Evolutionary conservation across 2,113 vertebrate genomes (phyloP), one percentile per base, ranked within the genome.

Genomic region (Lucifuga dentata): DNA sequence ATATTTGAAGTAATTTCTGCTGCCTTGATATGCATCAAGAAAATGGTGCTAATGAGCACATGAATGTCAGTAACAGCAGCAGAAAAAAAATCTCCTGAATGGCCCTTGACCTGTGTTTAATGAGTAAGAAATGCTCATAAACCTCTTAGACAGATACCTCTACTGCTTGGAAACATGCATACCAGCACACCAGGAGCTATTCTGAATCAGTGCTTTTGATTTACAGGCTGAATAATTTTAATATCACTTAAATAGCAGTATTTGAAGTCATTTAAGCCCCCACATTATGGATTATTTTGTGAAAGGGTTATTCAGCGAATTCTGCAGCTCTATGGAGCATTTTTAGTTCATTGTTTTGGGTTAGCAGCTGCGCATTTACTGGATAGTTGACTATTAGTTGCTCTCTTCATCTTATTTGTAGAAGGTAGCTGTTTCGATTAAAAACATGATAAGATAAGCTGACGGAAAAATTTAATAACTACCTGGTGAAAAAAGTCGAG

Each of bases 31-130:
- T 57, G 64, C 60, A 61, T 69, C 20, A 84, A 78, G 70, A 68
- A 89, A 86, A 80, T 80, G 65, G 59, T 48, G 39, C 52, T 85
- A 90, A 88, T 82, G 81, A 88, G 86, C 55, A 50, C 20, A 48
- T 41, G 41, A 63, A 53, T 43, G 75, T 45, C 24, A 60, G 70
- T 60, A 68, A 49, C 8, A 29, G 50, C 21, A 17, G 39, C 38
- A 1, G 8, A 16, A 7, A n/a, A 15, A 69, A 38, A 13, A 21
- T 38, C 35, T 62, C 40, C 35, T 33, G n/a, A 45, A 56, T 71
- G 73, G 43, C 59, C 69, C 24, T 63, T 83, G 78, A 86, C 86
- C 84, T 82, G 19, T 16, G 1, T 72, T 71, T 89, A 88, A 88
- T 90, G 76, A 90, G 82, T 66, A 39, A 70, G 68, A 86, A 86